Evolutionary conservation across 1,140 invertebrate genomes (phyloP), one percentile per base, ranked within the genome.

Genomic region (Phymorhynchus buccinoides): DNA sequence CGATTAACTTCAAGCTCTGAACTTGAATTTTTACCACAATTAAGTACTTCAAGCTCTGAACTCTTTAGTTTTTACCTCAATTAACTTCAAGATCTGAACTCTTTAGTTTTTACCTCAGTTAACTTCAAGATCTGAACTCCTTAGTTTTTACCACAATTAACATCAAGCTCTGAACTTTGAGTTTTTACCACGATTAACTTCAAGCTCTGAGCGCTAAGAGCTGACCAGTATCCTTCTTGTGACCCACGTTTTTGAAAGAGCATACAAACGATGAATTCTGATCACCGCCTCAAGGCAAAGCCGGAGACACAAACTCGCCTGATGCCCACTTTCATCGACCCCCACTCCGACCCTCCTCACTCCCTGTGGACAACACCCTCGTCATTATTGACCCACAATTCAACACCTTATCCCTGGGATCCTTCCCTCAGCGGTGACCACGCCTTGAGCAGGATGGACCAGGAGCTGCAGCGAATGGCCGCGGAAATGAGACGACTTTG

Each of bases 401-500:
- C 32, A 68, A 27, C 30, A 9, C 35, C 37, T 3, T 14, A 27
- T 14, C 75, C 32, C 2, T 42, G 37, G 75, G 75, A 78, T 32
- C 37, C 35, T 16, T 16, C 42, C 75, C 82, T 86, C 77, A 85
- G 75, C 81, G 73, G 83, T 6, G 87, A 88, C 41, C 79, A 80
- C n/a, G 83, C 80, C 12, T 83, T 88, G 37, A 39, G 75, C 3
- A 62, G 27, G 30, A 35, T 88, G 87, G 87, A 88, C 66, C 66
- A 52, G 52, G 87, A 88, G 41, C 84, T 88, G 83, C 83, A 83
- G 73, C 80, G 85, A 48, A 77, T 88, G 83, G 79, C 85, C 0
- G n/a, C 52, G 2, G 87, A 88, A 48, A 88, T 88, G 85, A 85
- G 48, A 7, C 37, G 83, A 9, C 81, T 88, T 83, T 87, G 71